A percentile compares a stretch with the other conserved stretches of the same genome.
These are phyloP conservation scores for Clarias gariepinus DNA, from an alignment of 2,113 vertebrate genomes.

Conservation along the genomic window DNA sequence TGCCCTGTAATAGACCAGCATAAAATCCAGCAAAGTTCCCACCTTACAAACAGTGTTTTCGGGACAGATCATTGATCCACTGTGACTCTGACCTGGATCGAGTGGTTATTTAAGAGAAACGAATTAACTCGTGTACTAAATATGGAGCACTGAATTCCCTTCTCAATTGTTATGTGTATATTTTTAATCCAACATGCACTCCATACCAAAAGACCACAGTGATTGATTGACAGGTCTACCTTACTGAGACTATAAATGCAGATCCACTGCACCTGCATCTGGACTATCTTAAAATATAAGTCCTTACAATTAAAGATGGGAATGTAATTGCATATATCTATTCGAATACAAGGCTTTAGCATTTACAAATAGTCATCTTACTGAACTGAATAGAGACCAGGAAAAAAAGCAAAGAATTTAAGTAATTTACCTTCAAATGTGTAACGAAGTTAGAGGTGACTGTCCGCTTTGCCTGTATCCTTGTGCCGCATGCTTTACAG, in stretches of 20 bases:
- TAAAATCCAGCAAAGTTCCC: not conserved
- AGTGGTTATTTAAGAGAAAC: not conserved
- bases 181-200: not conserved
- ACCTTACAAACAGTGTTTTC: not conserved
- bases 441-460: constrained; percentile 83
- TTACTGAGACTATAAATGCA: not conserved
- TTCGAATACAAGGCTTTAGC: not conserved
- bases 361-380: not conserved
- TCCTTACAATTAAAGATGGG: not conserved
- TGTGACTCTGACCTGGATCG: not conserved
- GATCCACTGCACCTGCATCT: not conserved
- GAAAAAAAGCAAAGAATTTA: not conserved
- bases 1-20: not conserved
- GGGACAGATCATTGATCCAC: not conserved
- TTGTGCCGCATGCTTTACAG: constrained; percentile 78
- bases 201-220: not conserved
- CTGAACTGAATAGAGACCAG: not conserved
- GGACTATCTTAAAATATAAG: not conserved
- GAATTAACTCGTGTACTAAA: not conserved
- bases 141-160: not conserved
- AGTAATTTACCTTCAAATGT: constrained; percentile 73
- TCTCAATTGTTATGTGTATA: not conserved
- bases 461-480: constrained; percentile 78
- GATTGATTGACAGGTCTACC: not conserved
- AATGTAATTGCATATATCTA: not conserved